A percentile compares a stretch with the other conserved stretches of the same genome.
These are phyloP conservation scores for Rhynchophorus ferrugineus DNA, from an alignment of 1,140 invertebrate genomes.

Conservation along the genomic window DNA sequence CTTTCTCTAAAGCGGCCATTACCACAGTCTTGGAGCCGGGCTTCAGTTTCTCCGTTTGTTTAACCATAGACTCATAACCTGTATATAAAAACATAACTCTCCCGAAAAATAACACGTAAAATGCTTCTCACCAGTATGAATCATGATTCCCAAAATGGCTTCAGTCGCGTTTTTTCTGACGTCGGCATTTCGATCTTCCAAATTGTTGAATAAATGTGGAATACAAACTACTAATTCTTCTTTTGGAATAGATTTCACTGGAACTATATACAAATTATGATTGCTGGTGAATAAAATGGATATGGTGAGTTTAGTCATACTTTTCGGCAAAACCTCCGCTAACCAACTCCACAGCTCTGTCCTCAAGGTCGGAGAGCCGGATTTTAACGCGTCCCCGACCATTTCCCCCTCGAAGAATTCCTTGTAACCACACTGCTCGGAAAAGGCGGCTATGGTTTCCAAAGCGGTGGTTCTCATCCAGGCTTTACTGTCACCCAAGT, in stretches of 20 bases:
- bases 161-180: conserved; percentile 86
- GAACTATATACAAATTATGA: conserved; percentile 40
- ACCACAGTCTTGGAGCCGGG: conserved; percentile 78
- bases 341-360: conserved; percentile 80
- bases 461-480: conserved; percentile 72
- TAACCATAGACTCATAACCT: conserved; percentile 75
- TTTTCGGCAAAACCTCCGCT: conserved; percentile 66
- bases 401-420: conserved; percentile 87
- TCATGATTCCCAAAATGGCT: conserved; percentile 85
- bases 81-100: conserved; percentile 55
- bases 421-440: conserved; percentile 68
- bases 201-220: conserved; percentile 69
- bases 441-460: conserved; percentile 75
- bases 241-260: conserved; percentile 64
- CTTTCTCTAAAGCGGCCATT: conserved; percentile 75
- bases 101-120: not conserved
- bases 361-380: conserved; percentile 74
- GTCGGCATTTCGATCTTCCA: conserved; percentile 87
- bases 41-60: conserved; percentile 76
- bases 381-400: conserved; percentile 74
- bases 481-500: conserved; percentile 58
- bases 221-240: conserved; percentile 76
- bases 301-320: too few species aligned
- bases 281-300: not conserved
- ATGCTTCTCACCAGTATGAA: conserved; percentile 63